Evolutionary conservation across 2,797 vertebrate genomes (phyloP).

Genomic region (Monodelphis domestica): DNA sequence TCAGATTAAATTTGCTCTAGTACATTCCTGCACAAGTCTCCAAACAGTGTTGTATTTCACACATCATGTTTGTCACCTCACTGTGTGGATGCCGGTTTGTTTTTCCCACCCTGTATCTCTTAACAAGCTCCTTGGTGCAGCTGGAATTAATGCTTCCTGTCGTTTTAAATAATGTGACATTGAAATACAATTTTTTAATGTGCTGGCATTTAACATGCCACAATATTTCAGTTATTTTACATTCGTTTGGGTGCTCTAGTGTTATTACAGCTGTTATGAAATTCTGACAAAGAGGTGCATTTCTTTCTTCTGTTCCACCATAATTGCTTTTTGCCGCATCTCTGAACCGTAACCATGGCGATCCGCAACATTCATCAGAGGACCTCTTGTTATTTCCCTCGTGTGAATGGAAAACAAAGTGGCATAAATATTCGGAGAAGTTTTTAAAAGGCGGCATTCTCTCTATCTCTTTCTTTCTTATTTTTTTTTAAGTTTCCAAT

Average conservation of each 20-base stretch:
- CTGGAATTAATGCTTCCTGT: constrained; percentile 89
- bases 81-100: constrained; percentile 75
- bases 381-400: constrained; percentile 90
- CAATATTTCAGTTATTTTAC: constrained; percentile 89
- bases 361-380: constrained; percentile 89
- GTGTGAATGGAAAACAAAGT: constrained; percentile 84
- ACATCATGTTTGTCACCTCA: constrained; percentile 74
- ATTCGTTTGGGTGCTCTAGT: constrained; percentile 85
- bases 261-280: constrained; percentile 93
- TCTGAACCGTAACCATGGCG: constrained; percentile 91
- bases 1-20: constrained; percentile 81
- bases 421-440: constrained; percentile 82
- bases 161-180: constrained; percentile 88
- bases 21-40: constrained; percentile 67
- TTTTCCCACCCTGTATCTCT: constrained; percentile 73
- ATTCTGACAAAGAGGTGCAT: constrained; percentile 91
- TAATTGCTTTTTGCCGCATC: constrained; percentile 91
- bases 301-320: constrained; percentile 87
- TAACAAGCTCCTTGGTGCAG: constrained; percentile 85
- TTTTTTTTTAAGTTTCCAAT: constrained; percentile 29
- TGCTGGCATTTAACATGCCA: constrained; percentile 86
- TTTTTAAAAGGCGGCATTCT: constrained; percentile 71
- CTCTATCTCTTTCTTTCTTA: not conserved
- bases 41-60: constrained; percentile 80
- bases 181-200: constrained; percentile 86